Evolutionary conservation across 2,888 invertebrate genomes (phyloP).

Genomic region (Zhuqinia jingwanae): DNA sequence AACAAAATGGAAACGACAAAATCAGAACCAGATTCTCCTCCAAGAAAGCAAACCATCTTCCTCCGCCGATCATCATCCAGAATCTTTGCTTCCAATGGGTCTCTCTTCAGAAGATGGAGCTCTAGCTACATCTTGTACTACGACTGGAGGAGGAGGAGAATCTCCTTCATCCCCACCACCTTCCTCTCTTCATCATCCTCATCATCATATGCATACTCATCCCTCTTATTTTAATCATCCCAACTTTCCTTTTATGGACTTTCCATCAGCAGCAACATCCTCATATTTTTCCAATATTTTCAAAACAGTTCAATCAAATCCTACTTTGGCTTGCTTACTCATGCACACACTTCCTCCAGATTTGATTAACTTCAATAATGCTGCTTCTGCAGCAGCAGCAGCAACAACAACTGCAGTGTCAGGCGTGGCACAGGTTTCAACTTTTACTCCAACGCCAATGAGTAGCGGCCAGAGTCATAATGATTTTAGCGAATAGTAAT

Average conservation of each 20-base stretch:
- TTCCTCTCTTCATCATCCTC: not conserved
- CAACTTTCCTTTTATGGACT: no score
- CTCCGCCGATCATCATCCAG: slow-evolving; percentile 19
- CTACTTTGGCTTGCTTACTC: slow-evolving; percentile 74
- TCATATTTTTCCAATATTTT: slow-evolving; percentile 76
- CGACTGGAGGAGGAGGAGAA: not conserved
- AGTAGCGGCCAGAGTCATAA: slow-evolving; percentile 5
- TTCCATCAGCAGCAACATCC: slow-evolving; percentile 23
- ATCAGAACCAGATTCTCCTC: slow-evolving; percentile 89
- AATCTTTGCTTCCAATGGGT: no score
- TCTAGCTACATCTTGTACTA: not conserved
- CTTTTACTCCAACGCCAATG: not conserved
- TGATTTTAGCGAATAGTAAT: slow-evolving; percentile 28
- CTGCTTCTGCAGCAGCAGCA: not conserved
- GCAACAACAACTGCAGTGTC: not conserved
- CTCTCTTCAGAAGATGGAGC: slow-evolving; percentile 5
- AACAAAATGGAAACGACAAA: slow-evolving; percentile 84
- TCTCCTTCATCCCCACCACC: not conserved
- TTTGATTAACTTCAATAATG: slow-evolving; percentile 26
- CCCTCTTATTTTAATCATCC: not conserved
- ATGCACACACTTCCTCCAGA: slow-evolving; percentile 72
- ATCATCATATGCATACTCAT: not conserved
- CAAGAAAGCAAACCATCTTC: slow-evolving; percentile 49
- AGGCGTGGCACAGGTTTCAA: not conserved
- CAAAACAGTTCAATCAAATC: slow-evolving; percentile 75